Conservation (phyloP, 37 sponge, comb jelly and placozoan genomes). For the Crambe crambe region DNA sequence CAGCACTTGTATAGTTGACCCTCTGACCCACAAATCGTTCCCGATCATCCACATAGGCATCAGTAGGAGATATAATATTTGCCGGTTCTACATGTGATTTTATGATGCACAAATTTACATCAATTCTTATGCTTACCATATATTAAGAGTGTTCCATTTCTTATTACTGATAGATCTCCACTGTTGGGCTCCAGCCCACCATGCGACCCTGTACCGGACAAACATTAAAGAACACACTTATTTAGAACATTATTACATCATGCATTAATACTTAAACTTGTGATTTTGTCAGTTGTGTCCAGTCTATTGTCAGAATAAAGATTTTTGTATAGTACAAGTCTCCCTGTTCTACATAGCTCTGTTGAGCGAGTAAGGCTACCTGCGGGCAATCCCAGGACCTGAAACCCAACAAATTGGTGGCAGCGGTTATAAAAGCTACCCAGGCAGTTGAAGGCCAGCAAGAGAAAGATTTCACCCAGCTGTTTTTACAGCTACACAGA, state of each 20-base stretch:
- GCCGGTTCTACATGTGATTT: too few relatives aligned
- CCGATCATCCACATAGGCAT: too few relatives aligned
- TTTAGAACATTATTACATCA: background rate
- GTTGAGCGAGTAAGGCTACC: background rate
- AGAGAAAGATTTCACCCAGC: background rate
- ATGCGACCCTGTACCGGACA: background rate
- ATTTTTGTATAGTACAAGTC: background rate
- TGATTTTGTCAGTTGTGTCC: background rate
- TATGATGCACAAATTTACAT: too few relatives aligned
- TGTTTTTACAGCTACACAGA: too few relatives aligned
- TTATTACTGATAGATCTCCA: too few relatives aligned
- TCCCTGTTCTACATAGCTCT: background rate
- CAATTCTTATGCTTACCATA: too few relatives aligned
- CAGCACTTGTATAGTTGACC: too few relatives aligned
- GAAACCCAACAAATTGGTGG: background rate
- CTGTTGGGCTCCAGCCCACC: conserved; percentile 1
- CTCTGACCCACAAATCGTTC: too few relatives aligned
- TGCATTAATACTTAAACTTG: background rate
- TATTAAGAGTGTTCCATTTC: too few relatives aligned
- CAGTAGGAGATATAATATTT: too few relatives aligned
- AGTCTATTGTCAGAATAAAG: background rate
- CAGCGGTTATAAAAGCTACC: background rate
- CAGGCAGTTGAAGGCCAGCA: background rate
- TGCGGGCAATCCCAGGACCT: background rate
- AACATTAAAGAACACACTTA: background rate